These are phyloP conservation scores for Brachypteracias leptosomus DNA, from an alignment of 2,113 vertebrate species.

Conservation along the genomic window DNA sequence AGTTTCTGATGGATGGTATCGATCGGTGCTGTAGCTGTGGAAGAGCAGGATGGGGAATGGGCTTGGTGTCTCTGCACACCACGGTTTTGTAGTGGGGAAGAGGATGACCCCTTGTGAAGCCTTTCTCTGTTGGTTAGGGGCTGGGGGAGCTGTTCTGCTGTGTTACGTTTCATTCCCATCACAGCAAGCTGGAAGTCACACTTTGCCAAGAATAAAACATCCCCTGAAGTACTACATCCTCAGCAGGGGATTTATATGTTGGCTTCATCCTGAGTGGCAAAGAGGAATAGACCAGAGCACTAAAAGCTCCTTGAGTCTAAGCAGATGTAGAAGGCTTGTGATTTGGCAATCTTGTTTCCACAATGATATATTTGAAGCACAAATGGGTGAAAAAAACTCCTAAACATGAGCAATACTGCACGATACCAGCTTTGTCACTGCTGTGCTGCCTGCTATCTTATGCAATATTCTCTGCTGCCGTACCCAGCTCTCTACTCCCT, in stretches of 20 bases:
- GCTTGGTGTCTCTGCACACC: background rate
- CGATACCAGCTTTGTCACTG: background rate
- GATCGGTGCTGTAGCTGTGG: background rate
- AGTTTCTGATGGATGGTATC: background rate
- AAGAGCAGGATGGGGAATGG: background rate
- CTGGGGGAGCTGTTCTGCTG: background rate
- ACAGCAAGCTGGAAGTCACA: background rate
- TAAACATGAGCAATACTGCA: background rate
- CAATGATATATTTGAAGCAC: background rate
- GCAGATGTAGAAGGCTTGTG: background rate
- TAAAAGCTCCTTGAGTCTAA: background rate
- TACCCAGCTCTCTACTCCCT: background rate
- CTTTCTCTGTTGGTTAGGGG: background rate
- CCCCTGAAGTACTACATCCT: background rate
- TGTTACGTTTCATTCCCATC: background rate
- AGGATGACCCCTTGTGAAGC: background rate
- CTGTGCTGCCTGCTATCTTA: background rate
- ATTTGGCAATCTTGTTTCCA: background rate
- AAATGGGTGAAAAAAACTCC: background rate
- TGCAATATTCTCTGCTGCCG: fast-evolving
- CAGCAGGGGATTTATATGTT: background rate
- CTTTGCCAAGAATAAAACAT: background rate
- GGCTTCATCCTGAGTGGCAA: background rate
- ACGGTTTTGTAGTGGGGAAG: background rate
- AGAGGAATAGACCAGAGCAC: background rate